A percentile compares a stretch with the other conserved stretches of the same genome.
Evolutionary conservation across 2,113 vertebrate genomes (phyloP).

Genomic region (Actenoides hombroni): DNA sequence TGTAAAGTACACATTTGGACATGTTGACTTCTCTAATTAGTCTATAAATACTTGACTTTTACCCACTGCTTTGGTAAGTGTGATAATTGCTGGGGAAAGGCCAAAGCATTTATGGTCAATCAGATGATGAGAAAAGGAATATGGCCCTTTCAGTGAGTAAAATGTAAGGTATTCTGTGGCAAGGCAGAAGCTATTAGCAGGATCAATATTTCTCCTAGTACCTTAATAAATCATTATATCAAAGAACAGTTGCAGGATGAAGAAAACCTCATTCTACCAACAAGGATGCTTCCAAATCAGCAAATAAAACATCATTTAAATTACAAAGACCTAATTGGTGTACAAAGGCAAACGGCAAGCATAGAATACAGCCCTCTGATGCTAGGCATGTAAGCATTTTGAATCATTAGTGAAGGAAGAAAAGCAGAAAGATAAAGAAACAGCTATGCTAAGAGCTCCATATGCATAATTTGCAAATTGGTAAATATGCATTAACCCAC

Average conservation of each 20-base stretch:
- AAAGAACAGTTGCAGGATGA: slow-evolving; percentile 72
- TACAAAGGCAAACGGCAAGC: slow-evolving; percentile 68
- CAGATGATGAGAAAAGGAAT: slow-evolving; percentile 75
- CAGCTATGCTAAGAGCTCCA: slow-evolving; percentile 29
- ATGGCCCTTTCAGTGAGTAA: slow-evolving; percentile 74
- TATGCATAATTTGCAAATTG: slow-evolving; percentile 49
- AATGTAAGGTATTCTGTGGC: slow-evolving; percentile 79
- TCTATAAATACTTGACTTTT: slow-evolving; percentile 76
- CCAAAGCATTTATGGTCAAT: slow-evolving; percentile 80
- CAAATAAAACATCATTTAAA: slow-evolving; percentile 76
- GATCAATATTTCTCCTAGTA: slow-evolving; percentile 81
- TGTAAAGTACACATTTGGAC: slow-evolving; percentile 48
- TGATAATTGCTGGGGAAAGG: slow-evolving; percentile 76
- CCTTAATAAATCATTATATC: slow-evolving; percentile 85
- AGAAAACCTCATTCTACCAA: slow-evolving; percentile 72
- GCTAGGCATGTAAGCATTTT: slow-evolving; percentile 54
- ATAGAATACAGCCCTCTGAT: slow-evolving; percentile 45
- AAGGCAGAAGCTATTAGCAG: slow-evolving; percentile 80
- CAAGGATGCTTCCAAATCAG: slow-evolving; percentile 55
- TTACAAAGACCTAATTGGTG: slow-evolving; percentile 73
- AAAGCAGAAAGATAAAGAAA: slow-evolving; percentile 70
- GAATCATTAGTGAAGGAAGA: slow-evolving; percentile 69
- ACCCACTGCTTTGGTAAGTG: slow-evolving; percentile 65
- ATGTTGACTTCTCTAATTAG: slow-evolving; percentile 73
- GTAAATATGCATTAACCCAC: slow-evolving; percentile 73